Percentiles rank a stretch among this genome's conserved stretches.
These are phyloP conservation scores for Semotilus atromaculatus DNA, from an alignment of 2,797 vertebrate species.

Conservation along the genomic window DNA sequence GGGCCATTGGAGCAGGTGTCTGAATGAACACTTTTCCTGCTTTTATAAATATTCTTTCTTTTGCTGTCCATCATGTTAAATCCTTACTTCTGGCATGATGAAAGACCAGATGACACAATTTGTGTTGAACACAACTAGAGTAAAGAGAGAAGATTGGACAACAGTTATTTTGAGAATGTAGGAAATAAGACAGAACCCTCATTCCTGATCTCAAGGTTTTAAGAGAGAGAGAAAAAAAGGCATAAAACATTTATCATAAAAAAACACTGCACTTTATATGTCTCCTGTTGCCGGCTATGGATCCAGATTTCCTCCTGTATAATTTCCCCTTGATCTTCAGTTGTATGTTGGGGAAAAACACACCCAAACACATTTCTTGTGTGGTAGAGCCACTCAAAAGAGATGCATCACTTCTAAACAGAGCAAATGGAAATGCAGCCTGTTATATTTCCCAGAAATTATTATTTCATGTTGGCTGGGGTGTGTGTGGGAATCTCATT, in stretches of 20 bases:
- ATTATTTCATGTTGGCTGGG: constrained; percentile 57
- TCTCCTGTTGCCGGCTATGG: not conserved
- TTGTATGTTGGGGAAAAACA: not conserved
- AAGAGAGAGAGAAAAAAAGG: not conserved
- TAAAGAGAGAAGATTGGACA: constrained; percentile 61
- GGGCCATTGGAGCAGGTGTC: constrained; percentile 76
- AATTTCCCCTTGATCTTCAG: constrained; percentile 23
- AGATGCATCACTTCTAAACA: constrained; percentile 52
- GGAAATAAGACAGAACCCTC: not conserved
- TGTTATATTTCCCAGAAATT: constrained; percentile 61
- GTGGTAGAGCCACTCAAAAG: constrained; percentile 46
- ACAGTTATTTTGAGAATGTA: not conserved
- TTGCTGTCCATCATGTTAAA: constrained; percentile 77
- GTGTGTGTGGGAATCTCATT: constrained; percentile 61
- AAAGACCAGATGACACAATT: constrained; percentile 55
- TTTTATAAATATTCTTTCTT: constrained; percentile 75
- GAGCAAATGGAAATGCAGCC: constrained; percentile 49
- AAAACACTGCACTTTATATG: not conserved
- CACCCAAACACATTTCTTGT: constrained; percentile 20
- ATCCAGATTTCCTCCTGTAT: not conserved
- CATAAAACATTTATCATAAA: not conserved
- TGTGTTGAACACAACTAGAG: constrained; percentile 58
- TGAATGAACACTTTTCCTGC: constrained; percentile 65
- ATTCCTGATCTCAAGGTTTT: not conserved
- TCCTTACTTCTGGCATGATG: constrained; percentile 72